Percentiles rank a stretch among this genome's conserved stretches.
phyloP scores from a whole-genome alignment of 2,797 vertebrate species.

The Darevskia mixta region DNA sequence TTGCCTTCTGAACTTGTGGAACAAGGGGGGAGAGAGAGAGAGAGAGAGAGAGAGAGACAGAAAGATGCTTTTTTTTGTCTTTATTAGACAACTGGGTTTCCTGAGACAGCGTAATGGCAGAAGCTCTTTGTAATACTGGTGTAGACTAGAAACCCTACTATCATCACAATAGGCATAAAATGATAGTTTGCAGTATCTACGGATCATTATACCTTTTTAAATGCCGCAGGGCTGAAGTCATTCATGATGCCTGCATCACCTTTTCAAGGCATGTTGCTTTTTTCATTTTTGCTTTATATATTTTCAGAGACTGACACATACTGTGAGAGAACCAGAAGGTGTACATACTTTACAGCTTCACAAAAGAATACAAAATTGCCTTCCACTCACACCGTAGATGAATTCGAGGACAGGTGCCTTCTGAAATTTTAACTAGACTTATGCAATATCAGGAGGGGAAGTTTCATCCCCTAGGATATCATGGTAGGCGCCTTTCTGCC shows the following conservation, averaged over 20 bases:
- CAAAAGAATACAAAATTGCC: background rate
- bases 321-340: conserved; percentile 24
- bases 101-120: conserved; percentile 40
- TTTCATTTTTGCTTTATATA: conserved; percentile 10
- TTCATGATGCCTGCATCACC: conserved; percentile 34
- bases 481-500: background rate
- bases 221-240: conserved; percentile 49
- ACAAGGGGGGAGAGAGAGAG: background rate
- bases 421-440: background rate
- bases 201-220: conserved; percentile 52
- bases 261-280: conserved; percentile 27
- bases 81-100: conserved; percentile 45
- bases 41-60: background rate
- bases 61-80: conserved; percentile 20
- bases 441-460: background rate
- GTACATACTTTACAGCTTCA: background rate
- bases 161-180: conserved; percentile 58
- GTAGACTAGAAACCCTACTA: conserved; percentile 43
- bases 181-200: background rate
- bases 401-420: background rate
- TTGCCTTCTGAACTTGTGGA: conserved; percentile 17
- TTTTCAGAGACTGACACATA: conserved; percentile 13
- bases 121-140: conserved; percentile 40
- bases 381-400: background rate
- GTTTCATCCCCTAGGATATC: background rate